A percentile compares a stretch with the other conserved stretches of the same genome.
Evolutionary conservation across 2,797 vertebrate species (phyloP).

Genomic region (Nyctibius grandis): DNA sequence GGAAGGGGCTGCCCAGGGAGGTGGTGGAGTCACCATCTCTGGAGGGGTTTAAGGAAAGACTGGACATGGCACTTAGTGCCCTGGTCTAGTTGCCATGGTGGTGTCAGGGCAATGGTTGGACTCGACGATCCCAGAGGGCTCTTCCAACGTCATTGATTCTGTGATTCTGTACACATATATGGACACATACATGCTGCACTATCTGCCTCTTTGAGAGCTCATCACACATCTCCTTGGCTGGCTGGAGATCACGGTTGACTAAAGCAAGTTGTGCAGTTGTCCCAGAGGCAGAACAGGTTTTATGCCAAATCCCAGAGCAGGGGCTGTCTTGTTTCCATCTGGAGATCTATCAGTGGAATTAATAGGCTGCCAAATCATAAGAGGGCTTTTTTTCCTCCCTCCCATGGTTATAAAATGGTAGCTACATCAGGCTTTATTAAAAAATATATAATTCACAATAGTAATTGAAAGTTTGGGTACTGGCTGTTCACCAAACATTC

Average conservation of each 20-base stretch:
- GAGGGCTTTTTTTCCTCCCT: neutral
- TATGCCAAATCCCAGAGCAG: neutral
- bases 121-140: too few species aligned
- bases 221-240: neutral
- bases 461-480: neutral
- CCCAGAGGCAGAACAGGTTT: neutral
- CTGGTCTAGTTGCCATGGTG: too few species aligned
- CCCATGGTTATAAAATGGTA: neutral
- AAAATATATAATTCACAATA: neutral
- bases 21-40: too few species aligned
- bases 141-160: too few species aligned
- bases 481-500: neutral
- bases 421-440: neutral
- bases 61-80: too few species aligned
- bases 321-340: neutral
- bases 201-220: neutral
- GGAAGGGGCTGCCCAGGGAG: too few species aligned
- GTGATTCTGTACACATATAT: neutral
- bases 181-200: accelerated
- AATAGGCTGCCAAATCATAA: neutral
- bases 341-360: neutral
- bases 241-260: neutral
- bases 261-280: neutral
- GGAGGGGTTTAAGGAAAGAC: too few species aligned
- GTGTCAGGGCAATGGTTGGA: too few species aligned